phyloP scores from a whole-genome alignment of 2,888 invertebrate genomes.

The Branchipolynoe longqiensis region DNA sequence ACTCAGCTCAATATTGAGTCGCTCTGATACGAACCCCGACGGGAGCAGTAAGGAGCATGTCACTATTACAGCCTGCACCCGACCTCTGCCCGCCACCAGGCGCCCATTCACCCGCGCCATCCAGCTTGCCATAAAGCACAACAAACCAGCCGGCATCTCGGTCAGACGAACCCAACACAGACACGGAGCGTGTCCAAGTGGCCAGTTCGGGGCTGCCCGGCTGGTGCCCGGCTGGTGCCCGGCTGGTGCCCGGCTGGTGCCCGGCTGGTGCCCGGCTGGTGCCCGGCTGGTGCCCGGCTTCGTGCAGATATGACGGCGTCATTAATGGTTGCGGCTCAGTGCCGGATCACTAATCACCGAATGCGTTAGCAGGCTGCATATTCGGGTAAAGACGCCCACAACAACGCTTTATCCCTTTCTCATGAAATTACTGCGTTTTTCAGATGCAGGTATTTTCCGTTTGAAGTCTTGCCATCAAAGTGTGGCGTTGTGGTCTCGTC shows the following conservation, averaged over 20 bases:
- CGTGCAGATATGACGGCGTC: no score
- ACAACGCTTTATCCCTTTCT: neutral
- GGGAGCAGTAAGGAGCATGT: slow-evolving; percentile 10
- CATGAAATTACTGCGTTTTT: slow-evolving; percentile 20
- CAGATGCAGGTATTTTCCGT: neutral
- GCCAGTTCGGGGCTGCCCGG: no score
- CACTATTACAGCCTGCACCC: neutral
- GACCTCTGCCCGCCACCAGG: neutral
- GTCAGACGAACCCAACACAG: neutral
- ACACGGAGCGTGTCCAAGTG: no score
- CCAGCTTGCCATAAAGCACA: slow-evolving; percentile 5
- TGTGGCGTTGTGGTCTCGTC: neutral
- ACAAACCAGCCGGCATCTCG: neutral
- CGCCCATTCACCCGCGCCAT: no score
- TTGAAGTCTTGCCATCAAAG: slow-evolving; percentile 24
- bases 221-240: no score
- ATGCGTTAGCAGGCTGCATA: no score
- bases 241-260: no score
- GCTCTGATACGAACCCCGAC: neutral
- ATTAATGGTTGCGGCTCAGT: no score
- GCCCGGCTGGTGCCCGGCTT: no score
- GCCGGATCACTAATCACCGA: no score
- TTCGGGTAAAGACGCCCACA: no score
- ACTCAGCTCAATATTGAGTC: neutral
- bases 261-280: no score